These are phyloP conservation scores for Akabosia matsudoensis DNA, from an alignment of 1,140 invertebrate species.

Conservation along the genomic window DNA sequence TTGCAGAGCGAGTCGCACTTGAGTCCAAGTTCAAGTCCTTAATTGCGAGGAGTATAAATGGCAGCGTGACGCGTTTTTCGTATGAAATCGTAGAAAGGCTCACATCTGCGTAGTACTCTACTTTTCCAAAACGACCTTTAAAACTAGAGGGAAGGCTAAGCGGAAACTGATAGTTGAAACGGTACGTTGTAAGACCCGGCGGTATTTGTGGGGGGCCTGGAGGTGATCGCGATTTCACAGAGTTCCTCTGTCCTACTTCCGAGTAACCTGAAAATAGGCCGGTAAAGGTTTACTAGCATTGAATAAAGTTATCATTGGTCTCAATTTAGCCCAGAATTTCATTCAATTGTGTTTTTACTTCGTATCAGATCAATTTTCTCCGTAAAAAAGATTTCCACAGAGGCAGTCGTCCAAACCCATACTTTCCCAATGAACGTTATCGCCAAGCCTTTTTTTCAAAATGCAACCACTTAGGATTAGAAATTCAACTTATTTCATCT, in stretches of 20 bases:
- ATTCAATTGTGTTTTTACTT: not conserved
- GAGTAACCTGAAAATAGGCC: not conserved
- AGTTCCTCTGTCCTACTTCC: not conserved
- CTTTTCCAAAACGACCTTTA: conserved; percentile 33
- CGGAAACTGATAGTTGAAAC: conserved; percentile 31
- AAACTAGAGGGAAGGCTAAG: conserved; percentile 26
- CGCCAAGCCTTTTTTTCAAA: conserved; percentile 22
- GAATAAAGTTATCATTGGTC: too few relatives aligned
- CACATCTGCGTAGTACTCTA: conserved; percentile 33
- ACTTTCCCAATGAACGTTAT: conserved; percentile 36
- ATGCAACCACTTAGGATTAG: not conserved
- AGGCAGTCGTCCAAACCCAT: conserved; percentile 33
- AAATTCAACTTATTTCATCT: not conserved
- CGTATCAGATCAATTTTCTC: conserved; percentile 30
- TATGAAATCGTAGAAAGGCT: conserved; percentile 8
- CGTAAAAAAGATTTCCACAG: conserved; percentile 37
- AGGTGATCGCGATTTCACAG: not conserved
- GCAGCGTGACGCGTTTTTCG: conserved; percentile 33
- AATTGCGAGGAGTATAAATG: conserved; percentile 35
- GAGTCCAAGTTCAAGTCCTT: conserved; percentile 32
- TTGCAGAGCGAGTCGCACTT: conserved; percentile 27
- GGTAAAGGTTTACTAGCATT: too few relatives aligned
- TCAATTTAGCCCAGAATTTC: too few relatives aligned
- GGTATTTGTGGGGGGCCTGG: not conserved
- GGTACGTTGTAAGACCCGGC: not conserved